Percentiles rank a stretch among this genome's conserved stretches.
Evolutionary conservation across 2,797 vertebrate species (phyloP).

Genomic region (Rachycentron canadum): DNA sequence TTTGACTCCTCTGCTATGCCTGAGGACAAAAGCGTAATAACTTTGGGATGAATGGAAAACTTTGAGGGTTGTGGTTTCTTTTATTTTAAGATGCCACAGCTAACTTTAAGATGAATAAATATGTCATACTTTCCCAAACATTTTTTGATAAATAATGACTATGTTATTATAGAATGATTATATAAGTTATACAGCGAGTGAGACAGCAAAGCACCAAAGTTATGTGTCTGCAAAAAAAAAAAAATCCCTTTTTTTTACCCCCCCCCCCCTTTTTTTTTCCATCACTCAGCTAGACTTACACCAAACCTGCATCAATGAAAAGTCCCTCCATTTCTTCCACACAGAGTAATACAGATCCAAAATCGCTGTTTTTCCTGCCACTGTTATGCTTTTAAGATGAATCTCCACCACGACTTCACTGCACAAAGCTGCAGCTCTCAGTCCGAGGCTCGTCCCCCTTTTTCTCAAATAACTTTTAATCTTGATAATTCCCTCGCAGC

Average conservation of each 20-base stretch:
- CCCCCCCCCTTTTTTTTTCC: not conserved
- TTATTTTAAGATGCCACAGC: not conserved
- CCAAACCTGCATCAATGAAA: conserved; percentile 35
- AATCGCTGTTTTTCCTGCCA: conserved; percentile 6
- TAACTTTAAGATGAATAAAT: not conserved
- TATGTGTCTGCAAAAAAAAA: not conserved
- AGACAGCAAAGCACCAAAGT: conserved; percentile 30
- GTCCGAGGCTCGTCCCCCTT: conserved; percentile 17
- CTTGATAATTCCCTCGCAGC: conserved; percentile 25
- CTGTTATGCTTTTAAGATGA: conserved; percentile 12
- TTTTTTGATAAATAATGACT: not conserved
- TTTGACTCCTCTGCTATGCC: not conserved
- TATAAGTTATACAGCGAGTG: not conserved
- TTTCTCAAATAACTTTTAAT: conserved; percentile 58
- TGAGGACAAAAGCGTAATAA: not conserved
- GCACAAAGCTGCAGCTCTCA: conserved; percentile 21
- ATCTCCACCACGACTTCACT: conserved; percentile 26
- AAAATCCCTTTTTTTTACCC: not conserved
- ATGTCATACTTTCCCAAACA: not conserved
- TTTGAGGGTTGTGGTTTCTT: not conserved
- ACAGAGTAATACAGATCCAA: conserved; percentile 12
- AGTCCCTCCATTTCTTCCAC: conserved; percentile 22
- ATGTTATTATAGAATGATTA: conserved; percentile 4
- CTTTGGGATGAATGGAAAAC: not conserved
- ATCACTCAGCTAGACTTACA: conserved; percentile 7